Percentiles rank a stretch among this genome's conserved stretches.
phyloP scores from a whole-genome alignment of 1,140 invertebrate genomes.

The Hirudo medicinalis region DNA sequence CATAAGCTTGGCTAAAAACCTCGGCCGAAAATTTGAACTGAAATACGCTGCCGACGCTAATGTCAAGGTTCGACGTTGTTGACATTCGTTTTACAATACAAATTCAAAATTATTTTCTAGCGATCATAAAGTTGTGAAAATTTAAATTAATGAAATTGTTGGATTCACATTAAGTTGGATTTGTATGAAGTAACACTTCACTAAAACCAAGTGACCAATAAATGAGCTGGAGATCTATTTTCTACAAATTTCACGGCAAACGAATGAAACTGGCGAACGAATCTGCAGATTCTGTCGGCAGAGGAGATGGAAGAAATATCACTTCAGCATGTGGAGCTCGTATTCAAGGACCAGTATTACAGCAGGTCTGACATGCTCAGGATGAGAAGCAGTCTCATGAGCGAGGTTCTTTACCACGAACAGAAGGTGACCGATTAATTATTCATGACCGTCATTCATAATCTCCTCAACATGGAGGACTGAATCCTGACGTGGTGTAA shows the following conservation, averaged over 20 bases:
- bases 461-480: too few relatives aligned
- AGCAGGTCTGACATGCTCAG: constrained; percentile 97
- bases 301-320: constrained; percentile 53
- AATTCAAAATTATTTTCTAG: too few relatives aligned
- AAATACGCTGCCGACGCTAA: background rate
- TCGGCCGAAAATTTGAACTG: constrained; percentile 1
- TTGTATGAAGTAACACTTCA: too few relatives aligned
- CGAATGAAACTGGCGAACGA: constrained; percentile 6
- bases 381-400: constrained; percentile 69
- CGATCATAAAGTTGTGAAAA: background rate
- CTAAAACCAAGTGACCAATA: background rate
- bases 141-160: background rate
- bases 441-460: background rate
- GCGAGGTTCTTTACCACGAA: constrained; percentile 44
- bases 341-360: constrained; percentile 95
- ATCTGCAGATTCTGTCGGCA: background rate
- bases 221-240: background rate
- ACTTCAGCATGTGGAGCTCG: constrained; percentile 85
- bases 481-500: constrained; percentile 48
- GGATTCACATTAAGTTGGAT: too few relatives aligned
- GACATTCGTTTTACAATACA: too few relatives aligned
- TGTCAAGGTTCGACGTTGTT: background rate
- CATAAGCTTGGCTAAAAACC: background rate
- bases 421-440: constrained; percentile 4
- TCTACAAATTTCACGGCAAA: background rate